Percentiles rank a stretch among this genome's conserved stretches.
These are phyloP conservation scores for Trichopoda pennipes DNA, from an alignment of 2,888 invertebrate species.

Conservation along the genomic window DNA sequence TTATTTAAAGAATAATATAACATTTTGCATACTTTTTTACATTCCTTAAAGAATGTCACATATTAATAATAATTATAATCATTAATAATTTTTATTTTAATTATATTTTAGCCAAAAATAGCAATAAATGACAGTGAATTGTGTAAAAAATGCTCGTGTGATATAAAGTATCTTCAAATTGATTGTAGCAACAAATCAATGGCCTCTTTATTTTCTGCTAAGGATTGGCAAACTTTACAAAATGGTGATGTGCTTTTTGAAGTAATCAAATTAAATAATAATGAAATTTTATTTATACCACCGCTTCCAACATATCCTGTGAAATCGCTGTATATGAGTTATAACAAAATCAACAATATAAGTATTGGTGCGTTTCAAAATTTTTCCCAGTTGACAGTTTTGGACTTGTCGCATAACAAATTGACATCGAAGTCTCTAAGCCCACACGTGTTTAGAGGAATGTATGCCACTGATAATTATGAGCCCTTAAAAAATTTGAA, in stretches of 20 bases:
- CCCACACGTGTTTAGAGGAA: conserved; percentile 86
- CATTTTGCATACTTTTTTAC: too few relatives aligned
- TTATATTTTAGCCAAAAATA: conserved; percentile 65
- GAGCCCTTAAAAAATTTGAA: conserved; percentile 74
- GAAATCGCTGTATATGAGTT: conserved; percentile 83
- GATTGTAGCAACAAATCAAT: conserved; percentile 83
- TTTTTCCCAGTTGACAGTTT: conserved; percentile 83
- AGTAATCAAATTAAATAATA: conserved; percentile 76
- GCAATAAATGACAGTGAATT: conserved; percentile 76
- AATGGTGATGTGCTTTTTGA: conserved; percentile 75
- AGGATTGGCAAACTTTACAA: conserved; percentile 82
- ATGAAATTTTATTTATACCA: conserved; percentile 74
- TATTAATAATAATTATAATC: too few relatives aligned
- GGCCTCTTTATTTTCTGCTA: conserved; percentile 81
- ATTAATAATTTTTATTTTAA: too few relatives aligned
- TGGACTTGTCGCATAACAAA: conserved; percentile 87
- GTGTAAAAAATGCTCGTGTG: conserved; percentile 83
- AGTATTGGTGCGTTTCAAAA: conserved; percentile 84
- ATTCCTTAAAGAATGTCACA: too few relatives aligned
- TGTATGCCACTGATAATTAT: conserved; percentile 72
- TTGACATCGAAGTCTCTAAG: conserved; percentile 83
- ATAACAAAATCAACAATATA: conserved; percentile 85
- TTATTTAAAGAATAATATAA: too few relatives aligned
- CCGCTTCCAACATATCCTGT: conserved; percentile 82
- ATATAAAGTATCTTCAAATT: conserved; percentile 80